Base-by-base conservation (phyloP, 92 coral and sea anemone genomes). In the Hydrozoanthus gracilis region DNA sequence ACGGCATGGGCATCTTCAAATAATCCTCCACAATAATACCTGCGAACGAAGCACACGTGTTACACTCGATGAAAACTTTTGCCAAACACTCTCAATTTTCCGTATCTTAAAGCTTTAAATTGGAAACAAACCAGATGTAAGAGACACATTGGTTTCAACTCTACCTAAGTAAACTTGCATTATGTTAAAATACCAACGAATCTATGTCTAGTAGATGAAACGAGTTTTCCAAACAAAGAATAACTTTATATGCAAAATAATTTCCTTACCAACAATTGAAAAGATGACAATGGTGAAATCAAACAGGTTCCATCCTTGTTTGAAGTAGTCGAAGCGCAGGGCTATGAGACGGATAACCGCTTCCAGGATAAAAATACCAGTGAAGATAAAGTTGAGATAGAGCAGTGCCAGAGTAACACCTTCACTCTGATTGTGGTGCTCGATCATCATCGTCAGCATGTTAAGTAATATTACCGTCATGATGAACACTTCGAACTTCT, bases 281-380 rank as follows among this genome's bases (percentile, higher is more conserved):
- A 97, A 97, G 60, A 97, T 90, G 78, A 97, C 99, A 58, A 97
- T 97, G 50, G 91, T 90, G 71, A 97, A 97, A 67, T 97, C 99
- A 80, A 97, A 97, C 62, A 97, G 84, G 72, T 97, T 97, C 99
- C 99, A 97, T 13, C 98, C 98, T 39, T 94, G 96, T 87, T 97
- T 97, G 86, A 97, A 97, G 88, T 97, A 97, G 50, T 97, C 99
- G 60, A 92, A 62, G 75, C 92, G 92, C 64, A 95, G 78, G 7
- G 99, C 99, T 11, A 91, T 86, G 51, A 97, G 87, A 10, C 99
- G 97, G 44, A 97, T 86, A 27, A 93, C 67, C 18, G 99, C 99
- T 61, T 97, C 99, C 46, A 97, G 60, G 62, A 92, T 94, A 80
- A 97, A 97, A 56, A 97, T 92, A 9, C 93, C 95, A 3, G 99